A percentile compares a stretch with the other conserved stretches of the same genome.
Evolutionary conservation across 1,140 invertebrate genomes (phyloP).

Genomic region (Chironomus striatipennis): DNA sequence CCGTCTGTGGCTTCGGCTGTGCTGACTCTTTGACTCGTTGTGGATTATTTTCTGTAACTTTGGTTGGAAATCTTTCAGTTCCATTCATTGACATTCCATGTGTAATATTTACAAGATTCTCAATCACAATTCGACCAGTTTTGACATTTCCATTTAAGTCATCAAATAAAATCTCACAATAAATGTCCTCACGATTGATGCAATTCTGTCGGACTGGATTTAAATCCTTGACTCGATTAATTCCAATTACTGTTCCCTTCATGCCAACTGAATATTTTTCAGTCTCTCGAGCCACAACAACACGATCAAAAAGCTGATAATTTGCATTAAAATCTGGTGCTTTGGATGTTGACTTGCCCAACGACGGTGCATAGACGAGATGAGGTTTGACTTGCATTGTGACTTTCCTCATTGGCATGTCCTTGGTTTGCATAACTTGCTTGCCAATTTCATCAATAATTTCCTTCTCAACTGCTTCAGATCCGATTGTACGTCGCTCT

Average conservation of each 20-base stretch:
- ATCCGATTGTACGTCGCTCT: conserved; percentile 1
- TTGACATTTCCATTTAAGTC: background rate
- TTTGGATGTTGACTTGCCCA: conserved; percentile 30
- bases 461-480: conserved; percentile 35
- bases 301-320: conserved; percentile 69
- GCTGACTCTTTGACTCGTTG: background rate
- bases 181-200: conserved; percentile 33
- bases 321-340: conserved; percentile 56
- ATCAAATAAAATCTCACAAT: conserved; percentile 36
- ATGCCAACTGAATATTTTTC: conserved; percentile 66
- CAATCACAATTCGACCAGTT: background rate
- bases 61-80: background rate
- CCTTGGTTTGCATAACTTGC: conserved; percentile 56
- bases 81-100: background rate
- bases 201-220: conserved; percentile 38
- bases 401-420: conserved; percentile 44
- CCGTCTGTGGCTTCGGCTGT: background rate
- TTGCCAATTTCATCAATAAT: conserved; percentile 50
- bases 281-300: conserved; percentile 64
- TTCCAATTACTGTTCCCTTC: conserved; percentile 71
- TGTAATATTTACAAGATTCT: background rate
- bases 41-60: too few relatives aligned
- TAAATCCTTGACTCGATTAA: conserved; percentile 42
- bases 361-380: conserved; percentile 58
- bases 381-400: conserved; percentile 71